A percentile compares a stretch with the other conserved stretches of the same genome.
Conservation (phyloP, 2,797 vertebrate genomes). For the Chanos chanos region DNA sequence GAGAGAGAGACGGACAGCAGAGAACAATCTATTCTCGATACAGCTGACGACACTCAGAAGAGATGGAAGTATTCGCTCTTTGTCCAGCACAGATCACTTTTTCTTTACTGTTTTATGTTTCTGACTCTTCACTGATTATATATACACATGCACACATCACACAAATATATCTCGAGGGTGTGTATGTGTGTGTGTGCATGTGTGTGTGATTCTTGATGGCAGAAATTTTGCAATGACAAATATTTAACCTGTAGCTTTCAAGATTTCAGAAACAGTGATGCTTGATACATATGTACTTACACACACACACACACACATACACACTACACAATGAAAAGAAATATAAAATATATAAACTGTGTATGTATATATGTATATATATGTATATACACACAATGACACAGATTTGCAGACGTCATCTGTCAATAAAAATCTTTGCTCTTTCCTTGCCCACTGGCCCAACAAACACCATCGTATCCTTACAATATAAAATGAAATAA, state of each 20-base stretch:
- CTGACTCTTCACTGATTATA: no score
- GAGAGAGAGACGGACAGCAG: slow-evolving; percentile 39
- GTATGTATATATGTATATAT: slow-evolving; percentile 65
- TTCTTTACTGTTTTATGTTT: no score
- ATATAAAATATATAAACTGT: slow-evolving; percentile 72
- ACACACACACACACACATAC: slow-evolving; percentile 61
- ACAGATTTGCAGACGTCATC: slow-evolving; percentile 64
- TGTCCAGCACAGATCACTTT: neutral
- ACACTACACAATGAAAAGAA: neutral
- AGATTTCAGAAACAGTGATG: slow-evolving; percentile 67
- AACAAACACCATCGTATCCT: slow-evolving; percentile 6
- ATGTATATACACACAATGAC: slow-evolving; percentile 67
- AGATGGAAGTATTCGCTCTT: slow-evolving; percentile 29
- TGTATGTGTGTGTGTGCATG: neutral
- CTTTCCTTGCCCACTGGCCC: slow-evolving; percentile 26
- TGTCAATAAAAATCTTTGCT: slow-evolving; percentile 54
- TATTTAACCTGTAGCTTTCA: slow-evolving; percentile 62
- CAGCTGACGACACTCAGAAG: no score
- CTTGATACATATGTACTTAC: slow-evolving; percentile 76
- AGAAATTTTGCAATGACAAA: slow-evolving; percentile 63
- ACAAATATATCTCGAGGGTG: neutral
- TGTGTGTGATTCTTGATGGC: slow-evolving; percentile 57
- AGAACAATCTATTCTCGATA: no score
- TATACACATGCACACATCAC: no score
- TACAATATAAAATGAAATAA: slow-evolving; percentile 56